These are phyloP conservation scores for Dendrolimus punctatus DNA, from an alignment of 1,140 invertebrate genomes.

Conservation along the genomic window DNA sequence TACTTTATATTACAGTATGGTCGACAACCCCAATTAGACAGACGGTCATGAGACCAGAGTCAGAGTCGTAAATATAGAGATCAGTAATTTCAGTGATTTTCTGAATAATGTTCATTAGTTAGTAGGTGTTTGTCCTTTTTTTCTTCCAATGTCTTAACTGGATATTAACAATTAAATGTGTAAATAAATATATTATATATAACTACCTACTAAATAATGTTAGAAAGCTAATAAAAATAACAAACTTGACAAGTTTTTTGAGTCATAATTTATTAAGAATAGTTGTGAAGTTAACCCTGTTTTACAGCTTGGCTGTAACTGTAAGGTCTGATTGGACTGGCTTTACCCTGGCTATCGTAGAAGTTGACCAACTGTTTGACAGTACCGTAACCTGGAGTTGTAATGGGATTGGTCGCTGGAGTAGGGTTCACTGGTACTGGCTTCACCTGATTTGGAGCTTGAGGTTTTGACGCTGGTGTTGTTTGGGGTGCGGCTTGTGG, in stretches of 20 bases:
- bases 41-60: too few species aligned
- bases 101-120: too few species aligned
- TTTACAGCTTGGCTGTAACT: conserved; percentile 60
- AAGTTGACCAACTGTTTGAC: conserved; percentile 56
- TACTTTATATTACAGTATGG: too few species aligned
- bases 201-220: too few species aligned
- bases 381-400: conserved; percentile 55
- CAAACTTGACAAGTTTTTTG: not conserved
- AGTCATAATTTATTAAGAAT: conserved; percentile 3
- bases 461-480: conserved; percentile 8
- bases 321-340: conserved; percentile 51
- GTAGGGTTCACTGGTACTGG: conserved; percentile 36
- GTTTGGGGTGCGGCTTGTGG: conserved; percentile 4
- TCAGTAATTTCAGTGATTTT: too few species aligned
- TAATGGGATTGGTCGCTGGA: conserved; percentile 31
- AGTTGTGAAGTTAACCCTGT: conserved; percentile 31
- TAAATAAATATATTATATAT: too few species aligned
- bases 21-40: too few species aligned
- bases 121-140: too few species aligned
- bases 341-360: conserved; percentile 59
- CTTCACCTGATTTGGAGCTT: conserved; percentile 29
- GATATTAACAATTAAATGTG: too few species aligned
- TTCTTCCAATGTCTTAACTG: too few species aligned
- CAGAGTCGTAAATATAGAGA: too few species aligned
- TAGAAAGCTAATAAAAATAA: too few species aligned